Conservation (phyloP, 1,140 invertebrate genomes). For the Eufriesea mexicana region DNA sequence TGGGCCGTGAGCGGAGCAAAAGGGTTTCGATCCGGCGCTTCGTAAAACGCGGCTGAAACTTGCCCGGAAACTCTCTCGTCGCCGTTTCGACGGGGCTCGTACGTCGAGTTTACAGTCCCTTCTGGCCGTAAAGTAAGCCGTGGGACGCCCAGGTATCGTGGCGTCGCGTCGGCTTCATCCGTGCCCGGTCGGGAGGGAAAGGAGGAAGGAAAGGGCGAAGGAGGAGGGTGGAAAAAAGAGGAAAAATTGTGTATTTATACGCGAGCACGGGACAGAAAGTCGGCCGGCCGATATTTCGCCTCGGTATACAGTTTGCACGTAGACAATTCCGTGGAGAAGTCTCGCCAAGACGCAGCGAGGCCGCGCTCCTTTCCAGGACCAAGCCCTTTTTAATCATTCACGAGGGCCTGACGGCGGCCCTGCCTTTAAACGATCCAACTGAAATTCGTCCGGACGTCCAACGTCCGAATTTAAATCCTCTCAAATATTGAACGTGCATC, state of each 20-base stretch:
- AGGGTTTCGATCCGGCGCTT: not conserved
- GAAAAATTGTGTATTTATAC: slow-evolving; percentile 74
- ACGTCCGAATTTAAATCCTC: slow-evolving; percentile 80
- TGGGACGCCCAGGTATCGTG: slow-evolving; percentile 4
- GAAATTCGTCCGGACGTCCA: slow-evolving; percentile 80
- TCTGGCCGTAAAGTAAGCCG: slow-evolving; percentile 28
- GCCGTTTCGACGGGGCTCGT: not conserved
- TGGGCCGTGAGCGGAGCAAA: not conserved
- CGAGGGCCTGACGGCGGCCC: slow-evolving; percentile 74
- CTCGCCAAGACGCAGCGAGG: slow-evolving; percentile 60
- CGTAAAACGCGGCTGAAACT: slow-evolving; percentile 21
- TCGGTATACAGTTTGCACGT: slow-evolving; percentile 70
- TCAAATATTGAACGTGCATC: slow-evolving; percentile 80
- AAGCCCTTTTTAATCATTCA: slow-evolving; percentile 78
- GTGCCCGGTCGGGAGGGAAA: not conserved
- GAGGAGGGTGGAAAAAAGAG: not conserved
- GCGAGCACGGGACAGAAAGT: slow-evolving; percentile 40
- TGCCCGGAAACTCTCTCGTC: not conserved
- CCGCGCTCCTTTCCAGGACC: slow-evolving; percentile 58
- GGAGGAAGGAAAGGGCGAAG: not conserved
- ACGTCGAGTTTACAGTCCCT: slow-evolving; percentile 27
- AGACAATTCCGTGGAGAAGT: slow-evolving; percentile 74
- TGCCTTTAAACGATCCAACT: slow-evolving; percentile 78
- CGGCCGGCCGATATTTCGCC: slow-evolving; percentile 68
- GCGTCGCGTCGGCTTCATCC: slow-evolving; percentile 9